Base-by-base conservation (phyloP, 1,140 invertebrate genomes). In the Triops cancriformis region DNA sequence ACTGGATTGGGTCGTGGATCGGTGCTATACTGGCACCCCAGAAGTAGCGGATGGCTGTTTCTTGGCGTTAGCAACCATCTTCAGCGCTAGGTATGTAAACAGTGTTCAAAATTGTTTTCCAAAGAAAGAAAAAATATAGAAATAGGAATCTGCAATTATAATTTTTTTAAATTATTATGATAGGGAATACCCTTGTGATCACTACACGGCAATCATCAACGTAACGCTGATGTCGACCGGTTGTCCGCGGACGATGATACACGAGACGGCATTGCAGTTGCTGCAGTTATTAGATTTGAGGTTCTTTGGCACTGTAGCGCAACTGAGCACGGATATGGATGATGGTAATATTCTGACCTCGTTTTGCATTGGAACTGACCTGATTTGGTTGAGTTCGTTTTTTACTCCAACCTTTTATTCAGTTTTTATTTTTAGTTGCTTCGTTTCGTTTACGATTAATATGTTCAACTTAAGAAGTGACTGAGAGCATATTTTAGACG, bases 101-200 rank as follows among this genome's bases (percentile, higher is more conserved):
- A n/a, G n/a, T n/a, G n/a, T n/a, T n/a, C n/a, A n/a, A n/a, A n/a
- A n/a, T n/a, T n/a, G n/a, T n/a, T n/a, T n/a, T n/a, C n/a, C n/a
- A n/a, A n/a, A n/a, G n/a, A n/a, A n/a, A n/a, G n/a, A n/a, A n/a
- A n/a, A n/a, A n/a, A n/a, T n/a, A n/a, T n/a, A n/a, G n/a, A n/a
- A n/a, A n/a, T n/a, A n/a, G n/a, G n/a, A n/a, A n/a, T n/a, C n/a
- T n/a, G n/a, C n/a, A 23, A n/a, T n/a, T 27, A 14, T 45, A 43
- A 26, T 72, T 73, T 26, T 77, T 80, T 74, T 79, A 64, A 31
- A 82, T 84, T 23, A 0, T 84, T 85, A 79, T n/a, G n/a, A n/a
- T 84, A 96, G 96, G 81, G 98, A 99, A 85, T 99, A 98, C 88
- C 97, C 97, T 10, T 99, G 97, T 86, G 97, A 99, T 85, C 95